Evolutionary conservation across 2,888 invertebrate species (phyloP).

Genomic region (Julus scandinavius): DNA sequence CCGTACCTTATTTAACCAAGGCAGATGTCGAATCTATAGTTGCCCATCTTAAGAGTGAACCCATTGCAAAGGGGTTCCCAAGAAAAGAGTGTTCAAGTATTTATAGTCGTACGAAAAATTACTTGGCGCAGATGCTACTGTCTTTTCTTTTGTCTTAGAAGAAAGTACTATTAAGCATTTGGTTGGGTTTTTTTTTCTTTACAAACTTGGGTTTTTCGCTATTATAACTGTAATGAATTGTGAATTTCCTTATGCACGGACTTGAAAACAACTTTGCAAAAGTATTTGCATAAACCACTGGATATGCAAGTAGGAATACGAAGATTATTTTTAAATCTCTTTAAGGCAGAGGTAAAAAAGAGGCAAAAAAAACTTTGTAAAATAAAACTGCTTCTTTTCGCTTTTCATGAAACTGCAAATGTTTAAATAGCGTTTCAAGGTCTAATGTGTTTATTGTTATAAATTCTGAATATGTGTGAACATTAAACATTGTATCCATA

Average conservation of each 20-base stretch:
- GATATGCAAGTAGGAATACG: neutral
- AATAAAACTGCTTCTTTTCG: neutral
- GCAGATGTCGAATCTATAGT: neutral
- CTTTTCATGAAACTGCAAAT: neutral
- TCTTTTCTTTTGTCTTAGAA: conserved; percentile 6
- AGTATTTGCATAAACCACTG: neutral
- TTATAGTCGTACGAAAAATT: neutral
- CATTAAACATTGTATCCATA: too few relatives aligned
- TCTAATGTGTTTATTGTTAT: neutral
- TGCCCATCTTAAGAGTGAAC: neutral
- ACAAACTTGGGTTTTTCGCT: neutral
- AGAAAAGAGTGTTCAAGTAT: neutral
- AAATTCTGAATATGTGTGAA: too few relatives aligned
- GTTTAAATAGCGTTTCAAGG: neutral
- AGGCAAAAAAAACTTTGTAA: neutral
- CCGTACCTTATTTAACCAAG: too few relatives aligned
- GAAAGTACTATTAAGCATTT: neutral
- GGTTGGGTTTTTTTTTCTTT: neutral
- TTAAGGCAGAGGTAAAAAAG: neutral
- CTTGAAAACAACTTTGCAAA: neutral
- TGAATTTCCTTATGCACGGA: neutral
- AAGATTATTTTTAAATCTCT: neutral
- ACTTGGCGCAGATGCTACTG: neutral
- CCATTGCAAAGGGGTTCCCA: neutral
- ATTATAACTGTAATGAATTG: neutral